Base-by-base conservation (phyloP, 92 coral and sea anemone species). In the Meandrina meandrites region DNA sequence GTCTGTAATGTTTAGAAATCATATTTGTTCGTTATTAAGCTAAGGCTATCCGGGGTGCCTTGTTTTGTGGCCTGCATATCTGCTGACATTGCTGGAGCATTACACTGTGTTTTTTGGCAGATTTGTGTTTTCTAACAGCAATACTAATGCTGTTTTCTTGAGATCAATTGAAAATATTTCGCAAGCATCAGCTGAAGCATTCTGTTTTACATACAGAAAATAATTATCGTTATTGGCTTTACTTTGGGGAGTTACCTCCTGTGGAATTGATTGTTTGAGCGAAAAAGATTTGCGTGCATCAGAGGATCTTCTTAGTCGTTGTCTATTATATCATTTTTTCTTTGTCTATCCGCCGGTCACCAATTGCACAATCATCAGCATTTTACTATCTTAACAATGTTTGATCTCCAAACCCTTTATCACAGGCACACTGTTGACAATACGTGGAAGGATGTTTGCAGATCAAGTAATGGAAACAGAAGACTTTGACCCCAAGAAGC, bases 371-470 rank as follows among this genome's bases (percentile, higher is more conserved):
- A n/a, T 35, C 51, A 13, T 31, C 15, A 30, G 51, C 42, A 12
- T 3, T 71, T n/a, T 30, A 28, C 24, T 6, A 18, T 6, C 60
- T 30, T 8, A 51, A 27, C 64, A 27, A 14, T 83, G 86, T 75
- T 83, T 50, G 42, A 4, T 57, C 22, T 45, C 60, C 37, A 50
- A 45, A 56, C 47, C 35, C 42, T 71, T 47, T 19, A 28, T 66
- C 21, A 27, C 87, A 93, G 96, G 92, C 3, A 58, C 91, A 22
- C 57, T 89, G 53, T 70, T 93, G 71, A 84, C 91, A 54, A 83
- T 93, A 62, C 93, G 85, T 9, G 96, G 96, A 34, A 77, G 62
- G 69, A 86, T 91, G 70, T 89, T 91, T 79, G 86, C 94, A 5
- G 89, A 80, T 80, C 94, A 89, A 72, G 81, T 78, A 37, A 83